Evolutionary conservation across 2,888 invertebrate species (phyloP).

Genomic region (Zhuqinia jingwanae): DNA sequence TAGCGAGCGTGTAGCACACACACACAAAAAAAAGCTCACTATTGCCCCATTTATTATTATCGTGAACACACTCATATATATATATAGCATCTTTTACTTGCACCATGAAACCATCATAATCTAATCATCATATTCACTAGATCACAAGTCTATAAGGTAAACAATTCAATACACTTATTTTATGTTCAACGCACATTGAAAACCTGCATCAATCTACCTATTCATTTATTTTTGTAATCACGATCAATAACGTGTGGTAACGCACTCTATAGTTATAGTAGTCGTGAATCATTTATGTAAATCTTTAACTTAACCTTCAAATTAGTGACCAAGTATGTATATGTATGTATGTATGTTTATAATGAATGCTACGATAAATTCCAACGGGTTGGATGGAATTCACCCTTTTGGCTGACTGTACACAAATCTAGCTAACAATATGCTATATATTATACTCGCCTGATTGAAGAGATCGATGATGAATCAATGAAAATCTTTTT

Average conservation of each 20-base stretch:
- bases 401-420: neutral
- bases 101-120: too few relatives aligned
- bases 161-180: constrained; percentile 41
- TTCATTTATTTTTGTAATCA: neutral
- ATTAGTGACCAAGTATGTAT: neutral
- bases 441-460: neutral
- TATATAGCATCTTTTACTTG: too few relatives aligned
- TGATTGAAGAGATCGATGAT: constrained; percentile 24
- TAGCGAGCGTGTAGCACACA: neutral
- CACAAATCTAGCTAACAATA: neutral
- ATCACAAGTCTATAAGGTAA: constrained; percentile 33
- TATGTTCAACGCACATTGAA: constrained; percentile 14
- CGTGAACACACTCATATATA: neutral
- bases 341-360: neutral
- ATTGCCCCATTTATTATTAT: too few relatives aligned
- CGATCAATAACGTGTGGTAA: too few relatives aligned
- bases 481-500: constrained; percentile 55
- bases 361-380: neutral
- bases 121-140: constrained; percentile 41
- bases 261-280: too few relatives aligned
- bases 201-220: constrained; percentile 21
- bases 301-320: neutral
- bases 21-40: too few relatives aligned
- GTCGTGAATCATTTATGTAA: too few relatives aligned
- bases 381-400: constrained; percentile 31